Evolutionary conservation across 1,140 invertebrate genomes (phyloP).

Genomic region (Berghia stephanieae): DNA sequence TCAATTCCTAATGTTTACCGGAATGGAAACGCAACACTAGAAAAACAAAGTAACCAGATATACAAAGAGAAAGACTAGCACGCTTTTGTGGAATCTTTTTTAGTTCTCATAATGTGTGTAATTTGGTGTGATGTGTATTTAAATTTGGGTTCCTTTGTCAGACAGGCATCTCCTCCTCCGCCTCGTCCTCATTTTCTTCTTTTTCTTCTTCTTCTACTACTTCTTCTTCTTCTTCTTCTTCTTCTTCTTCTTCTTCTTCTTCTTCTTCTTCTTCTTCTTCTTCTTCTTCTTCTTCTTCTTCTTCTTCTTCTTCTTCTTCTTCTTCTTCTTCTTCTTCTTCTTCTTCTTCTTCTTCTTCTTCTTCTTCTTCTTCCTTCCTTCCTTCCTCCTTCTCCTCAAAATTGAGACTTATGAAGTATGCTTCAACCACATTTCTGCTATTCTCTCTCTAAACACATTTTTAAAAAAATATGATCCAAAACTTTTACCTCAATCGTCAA

Average conservation of each 20-base stretch:
- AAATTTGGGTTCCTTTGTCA: too few relatives aligned
- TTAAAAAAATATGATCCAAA: background rate
- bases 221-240: conserved; percentile 1
- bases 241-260: background rate
- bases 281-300: background rate
- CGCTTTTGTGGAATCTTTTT: too few relatives aligned
- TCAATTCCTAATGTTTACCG: too few relatives aligned
- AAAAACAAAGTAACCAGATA: too few relatives aligned
- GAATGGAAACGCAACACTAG: too few relatives aligned
- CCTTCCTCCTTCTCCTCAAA: too few relatives aligned
- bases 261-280: background rate
- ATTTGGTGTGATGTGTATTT: too few relatives aligned
- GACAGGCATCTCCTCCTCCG: too few relatives aligned
- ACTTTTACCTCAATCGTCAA: background rate
- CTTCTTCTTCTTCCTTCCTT: background rate
- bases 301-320: background rate
- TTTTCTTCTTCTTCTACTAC: background rate
- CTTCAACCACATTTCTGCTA: background rate
- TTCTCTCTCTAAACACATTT: background rate
- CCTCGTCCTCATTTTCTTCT: too few relatives aligned
- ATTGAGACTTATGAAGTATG: background rate
- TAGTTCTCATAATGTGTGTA: too few relatives aligned
- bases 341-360: background rate
- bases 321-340: background rate
- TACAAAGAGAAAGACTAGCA: too few relatives aligned